phyloP scores from a whole-genome alignment of 2,797 vertebrate genomes.

The Argentina silus region DNA sequence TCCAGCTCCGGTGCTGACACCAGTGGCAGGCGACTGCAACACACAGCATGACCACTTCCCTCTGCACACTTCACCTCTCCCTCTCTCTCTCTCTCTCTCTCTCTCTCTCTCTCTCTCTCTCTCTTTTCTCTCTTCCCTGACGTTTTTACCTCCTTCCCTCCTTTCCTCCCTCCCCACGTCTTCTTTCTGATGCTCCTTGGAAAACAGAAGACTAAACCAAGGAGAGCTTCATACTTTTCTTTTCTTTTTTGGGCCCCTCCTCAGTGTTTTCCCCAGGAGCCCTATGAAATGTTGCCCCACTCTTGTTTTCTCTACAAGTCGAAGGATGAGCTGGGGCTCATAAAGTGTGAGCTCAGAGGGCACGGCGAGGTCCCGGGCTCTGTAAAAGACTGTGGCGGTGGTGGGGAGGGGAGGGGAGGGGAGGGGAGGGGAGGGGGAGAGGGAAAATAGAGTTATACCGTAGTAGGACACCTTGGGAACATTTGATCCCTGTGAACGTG shows the following conservation, averaged over 20 bases:
- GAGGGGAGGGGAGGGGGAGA: conserved; percentile 25
- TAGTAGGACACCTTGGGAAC: conserved; percentile 62
- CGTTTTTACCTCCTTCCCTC: conserved; percentile 6
- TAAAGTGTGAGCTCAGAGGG: conserved; percentile 70
- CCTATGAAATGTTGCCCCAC: conserved; percentile 60
- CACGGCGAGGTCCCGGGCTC: conserved; percentile 64
- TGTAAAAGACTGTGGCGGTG: conserved; percentile 59
- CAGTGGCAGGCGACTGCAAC: conserved; percentile 24
- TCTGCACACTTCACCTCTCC: conserved; percentile 27
- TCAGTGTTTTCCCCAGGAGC: conserved; percentile 58
- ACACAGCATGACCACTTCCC: conserved; percentile 13
- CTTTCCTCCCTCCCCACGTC: conserved; percentile 21
- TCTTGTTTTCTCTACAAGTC: conserved; percentile 70
- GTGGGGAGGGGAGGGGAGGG: conserved; percentile 26
- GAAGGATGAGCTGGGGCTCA: conserved; percentile 69
- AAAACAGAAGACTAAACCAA: conserved; percentile 52
- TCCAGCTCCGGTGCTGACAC: conserved; percentile 27
- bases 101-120: no score
- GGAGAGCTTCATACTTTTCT: conserved; percentile 44
- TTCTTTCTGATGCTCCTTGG: conserved; percentile 27
- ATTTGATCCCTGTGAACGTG: conserved; percentile 72
- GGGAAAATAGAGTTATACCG: conserved; percentile 57
- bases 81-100: no score
- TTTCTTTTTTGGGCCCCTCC: conserved; percentile 42
- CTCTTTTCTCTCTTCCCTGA: no score